Evolutionary conservation across 2,113 vertebrate genomes (phyloP).

Genomic region (Rhynchomys soricoides): DNA sequence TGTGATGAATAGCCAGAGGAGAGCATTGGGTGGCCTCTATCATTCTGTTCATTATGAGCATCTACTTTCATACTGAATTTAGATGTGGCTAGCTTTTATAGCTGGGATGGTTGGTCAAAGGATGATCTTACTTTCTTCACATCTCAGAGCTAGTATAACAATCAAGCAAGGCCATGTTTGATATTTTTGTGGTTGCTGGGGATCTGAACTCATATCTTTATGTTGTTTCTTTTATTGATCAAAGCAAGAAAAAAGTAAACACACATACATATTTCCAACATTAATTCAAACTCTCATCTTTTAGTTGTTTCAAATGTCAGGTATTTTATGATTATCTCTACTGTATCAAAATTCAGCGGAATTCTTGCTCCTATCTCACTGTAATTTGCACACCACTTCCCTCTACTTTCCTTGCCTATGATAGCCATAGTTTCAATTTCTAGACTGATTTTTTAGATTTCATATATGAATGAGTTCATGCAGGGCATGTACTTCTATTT

Average conservation of each 20-base stretch:
- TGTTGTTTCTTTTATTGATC: not conserved
- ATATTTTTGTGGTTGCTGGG: not conserved
- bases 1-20: not conserved
- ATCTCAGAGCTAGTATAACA: not conserved
- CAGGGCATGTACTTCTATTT: not conserved
- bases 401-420: not conserved
- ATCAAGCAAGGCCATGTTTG: not conserved
- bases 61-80: not conserved
- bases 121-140: not conserved
- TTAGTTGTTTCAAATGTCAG: not conserved
- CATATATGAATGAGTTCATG: not conserved
- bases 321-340: not conserved
- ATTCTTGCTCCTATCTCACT: not conserved
- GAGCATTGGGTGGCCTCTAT: not conserved
- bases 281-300: not conserved
- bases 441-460: not conserved
- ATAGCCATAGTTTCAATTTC: not conserved
- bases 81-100: not conserved
- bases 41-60: not conserved
- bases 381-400: not conserved
- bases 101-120: too few relatives aligned
- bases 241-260: not conserved
- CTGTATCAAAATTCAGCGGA: not conserved
- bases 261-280: not conserved
- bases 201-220: not conserved